Evolutionary conservation across 1,140 invertebrate genomes (phyloP), one percentile per base, ranked within the genome.

Genomic region (Ericerus pela): DNA sequence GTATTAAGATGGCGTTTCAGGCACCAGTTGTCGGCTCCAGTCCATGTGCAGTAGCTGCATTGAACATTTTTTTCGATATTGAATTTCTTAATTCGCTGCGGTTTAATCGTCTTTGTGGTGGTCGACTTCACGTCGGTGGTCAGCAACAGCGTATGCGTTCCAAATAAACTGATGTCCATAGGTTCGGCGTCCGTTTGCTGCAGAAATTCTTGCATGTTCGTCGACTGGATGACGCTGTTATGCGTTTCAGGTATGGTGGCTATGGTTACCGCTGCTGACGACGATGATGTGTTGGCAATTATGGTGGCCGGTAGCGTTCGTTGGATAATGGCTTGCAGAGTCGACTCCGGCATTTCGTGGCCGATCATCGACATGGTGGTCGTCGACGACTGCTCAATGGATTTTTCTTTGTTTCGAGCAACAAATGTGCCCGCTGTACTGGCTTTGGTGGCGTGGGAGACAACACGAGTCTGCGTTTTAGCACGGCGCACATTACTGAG

Each of bases 21-120:
- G 62, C 88, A 90, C 89, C 88, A 93, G 65, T 90, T 90, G 69
- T 92, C 88, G n/a, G 86, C 86, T 0, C 88, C 88, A 16, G 82
- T 84, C 88, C 88, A 92, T 2, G 87, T 76, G 68, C 88, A 93
- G 65, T 88, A 90, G 62, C 83, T 82, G 69, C 88, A 91, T 47
- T 79, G 79, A 69, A 86, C 91, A 62, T 82, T 66, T 60, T 73
- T 75, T 51, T 74, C 68, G 61, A 47, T 47, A 22, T 47, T 47
- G 20, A 24, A 47, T 47, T 47, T 47, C 18, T 47, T 47, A 8
- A 47, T 24, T 47, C 41, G 10, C 3, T 18, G 41, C 14, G 22
- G 41, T n/a, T n/a, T n/a, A n/a, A n/a, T n/a, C n/a, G n/a, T n/a
- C 14, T 47, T 47, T 10, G 22, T 47, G 22, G 22, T 47, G 18